Base-by-base conservation (phyloP, 1,140 invertebrate genomes). In the Drosophila parabipectinata region DNA sequence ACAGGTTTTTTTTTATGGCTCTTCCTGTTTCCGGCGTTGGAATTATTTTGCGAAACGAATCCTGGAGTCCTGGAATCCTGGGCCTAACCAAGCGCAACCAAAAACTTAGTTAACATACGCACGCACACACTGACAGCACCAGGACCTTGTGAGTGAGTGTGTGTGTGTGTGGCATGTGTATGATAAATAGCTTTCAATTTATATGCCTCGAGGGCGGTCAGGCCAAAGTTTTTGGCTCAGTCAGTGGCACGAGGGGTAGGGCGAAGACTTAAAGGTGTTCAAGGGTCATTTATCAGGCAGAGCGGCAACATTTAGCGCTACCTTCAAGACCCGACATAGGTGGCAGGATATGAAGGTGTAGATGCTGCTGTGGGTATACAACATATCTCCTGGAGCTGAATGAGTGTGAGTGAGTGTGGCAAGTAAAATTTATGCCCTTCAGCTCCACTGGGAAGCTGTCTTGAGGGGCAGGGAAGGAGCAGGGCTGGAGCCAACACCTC, bases 161-260 rank as follows among this genome's bases (percentile, higher is more conserved):
- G 63, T 75, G 63, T 75, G 55, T 59, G 72, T 75, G 72, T 76
- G 72, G 73, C 72, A 74, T 76, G 83, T 82, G 83, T 87, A 87
- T 87, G 83, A 87, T 87, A 87, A 87, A 87, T 87, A 87, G 83
- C 83, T 87, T 87, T 87, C 83, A 87, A 87, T 87, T 87, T 87
- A 87, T 88, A 87, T 87, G 83, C 83, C 83, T 83, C 52, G 72
- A 73, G 76, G 79, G 79, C 84, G 76, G 79, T 77, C 69, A 72
- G 72, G 56, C 61, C 82, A 77, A 80, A 81, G 64, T 69, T 62
- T 47, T 56, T 45, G 57, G 37, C 50, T 64, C 60, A 34, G 63
- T 59, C 41, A 14, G n/a, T 18, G 24, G 12, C 21, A 10, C 6
- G 12, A 14, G 54, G 14, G 14, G 10, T 34, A 14, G 9, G 60